These are phyloP conservation scores for Amphiduros pacificus DNA, from an alignment of 2,888 invertebrate genomes.

Conservation along the genomic window DNA sequence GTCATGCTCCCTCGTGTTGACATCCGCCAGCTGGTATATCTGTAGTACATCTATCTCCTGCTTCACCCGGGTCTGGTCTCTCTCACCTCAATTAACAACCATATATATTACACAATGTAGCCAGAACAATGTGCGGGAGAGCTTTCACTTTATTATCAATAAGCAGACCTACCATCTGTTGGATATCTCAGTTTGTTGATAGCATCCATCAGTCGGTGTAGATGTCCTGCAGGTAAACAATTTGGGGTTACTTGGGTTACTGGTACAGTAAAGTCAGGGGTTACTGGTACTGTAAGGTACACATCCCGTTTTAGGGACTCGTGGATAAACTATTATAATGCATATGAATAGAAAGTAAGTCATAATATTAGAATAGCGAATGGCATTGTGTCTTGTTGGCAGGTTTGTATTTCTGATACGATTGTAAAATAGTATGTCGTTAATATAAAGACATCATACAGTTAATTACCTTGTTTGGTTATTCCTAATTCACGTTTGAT, in stretches of 20 bases:
- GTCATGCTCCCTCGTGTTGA: constrained; percentile 35
- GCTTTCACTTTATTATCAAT: not conserved
- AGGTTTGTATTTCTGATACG: too few relatives aligned
- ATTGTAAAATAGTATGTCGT: too few relatives aligned
- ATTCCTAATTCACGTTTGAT: constrained; percentile 44
- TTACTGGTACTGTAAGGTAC: too few relatives aligned
- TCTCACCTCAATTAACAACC: constrained; percentile 29
- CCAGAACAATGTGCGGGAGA: not conserved
- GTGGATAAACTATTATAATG: too few relatives aligned
- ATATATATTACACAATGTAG: not conserved
- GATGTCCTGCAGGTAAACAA: constrained; percentile 42
- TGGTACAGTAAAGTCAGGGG: too few relatives aligned
- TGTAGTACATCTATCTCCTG: constrained; percentile 31
- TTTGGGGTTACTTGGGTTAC: too few relatives aligned
- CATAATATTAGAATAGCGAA: not conserved
- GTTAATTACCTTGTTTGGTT: constrained; percentile 27
- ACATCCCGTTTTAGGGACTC: too few relatives aligned
- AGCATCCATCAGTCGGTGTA: constrained; percentile 41
- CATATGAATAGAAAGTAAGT: not conserved
- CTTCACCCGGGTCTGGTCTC: constrained; percentile 31
- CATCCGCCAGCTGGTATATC: constrained; percentile 28
- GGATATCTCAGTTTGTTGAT: constrained; percentile 45
- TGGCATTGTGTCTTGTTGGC: too few relatives aligned
- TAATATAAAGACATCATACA: too few relatives aligned
- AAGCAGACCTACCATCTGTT: constrained; percentile 40